A percentile compares a stretch with the other conserved stretches of the same genome.
These are phyloP conservation scores for Trichogramma evanescens DNA, from an alignment of 2,888 invertebrate species.

Conservation along the genomic window DNA sequence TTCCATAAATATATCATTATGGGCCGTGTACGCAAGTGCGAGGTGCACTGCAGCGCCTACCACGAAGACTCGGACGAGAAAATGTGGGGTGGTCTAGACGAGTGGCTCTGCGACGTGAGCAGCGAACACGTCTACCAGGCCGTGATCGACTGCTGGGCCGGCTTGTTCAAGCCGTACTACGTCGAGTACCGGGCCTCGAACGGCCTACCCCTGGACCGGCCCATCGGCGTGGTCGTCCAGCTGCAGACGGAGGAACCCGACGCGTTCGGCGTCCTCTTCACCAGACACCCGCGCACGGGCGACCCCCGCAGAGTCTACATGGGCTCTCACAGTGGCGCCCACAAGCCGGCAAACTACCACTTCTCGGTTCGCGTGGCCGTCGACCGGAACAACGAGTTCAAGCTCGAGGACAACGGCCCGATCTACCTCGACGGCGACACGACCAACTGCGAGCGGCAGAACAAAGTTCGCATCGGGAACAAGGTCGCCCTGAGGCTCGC, in stretches of 20 bases:
- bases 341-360: too few relatives aligned
- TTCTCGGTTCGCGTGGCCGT: too few relatives aligned
- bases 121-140: conserved; percentile 51
- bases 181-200: conserved; percentile 65
- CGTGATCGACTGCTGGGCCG: conserved; percentile 73
- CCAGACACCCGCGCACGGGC: background rate
- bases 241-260: background rate
- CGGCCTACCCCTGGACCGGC: background rate
- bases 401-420: too few relatives aligned
- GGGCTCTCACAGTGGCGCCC: background rate
- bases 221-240: background rate
- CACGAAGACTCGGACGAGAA: conserved; percentile 75
- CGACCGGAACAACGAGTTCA: too few relatives aligned
- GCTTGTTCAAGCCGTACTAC: conserved; percentile 68
- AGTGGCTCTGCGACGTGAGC: conserved; percentile 64
- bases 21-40: too few relatives aligned
- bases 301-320: background rate
- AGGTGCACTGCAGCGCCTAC: conserved; percentile 48
- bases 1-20: too few relatives aligned
- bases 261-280: background rate
- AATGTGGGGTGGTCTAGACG: conserved; percentile 80
- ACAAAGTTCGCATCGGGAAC: too few relatives aligned
- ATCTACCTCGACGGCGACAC: conserved; percentile 39
- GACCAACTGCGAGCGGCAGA: conserved; percentile 21
- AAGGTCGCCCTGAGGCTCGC: background rate